These are phyloP conservation scores for Acomys russatus DNA, from an alignment of 2,797 vertebrate genomes.

Conservation along the genomic window DNA sequence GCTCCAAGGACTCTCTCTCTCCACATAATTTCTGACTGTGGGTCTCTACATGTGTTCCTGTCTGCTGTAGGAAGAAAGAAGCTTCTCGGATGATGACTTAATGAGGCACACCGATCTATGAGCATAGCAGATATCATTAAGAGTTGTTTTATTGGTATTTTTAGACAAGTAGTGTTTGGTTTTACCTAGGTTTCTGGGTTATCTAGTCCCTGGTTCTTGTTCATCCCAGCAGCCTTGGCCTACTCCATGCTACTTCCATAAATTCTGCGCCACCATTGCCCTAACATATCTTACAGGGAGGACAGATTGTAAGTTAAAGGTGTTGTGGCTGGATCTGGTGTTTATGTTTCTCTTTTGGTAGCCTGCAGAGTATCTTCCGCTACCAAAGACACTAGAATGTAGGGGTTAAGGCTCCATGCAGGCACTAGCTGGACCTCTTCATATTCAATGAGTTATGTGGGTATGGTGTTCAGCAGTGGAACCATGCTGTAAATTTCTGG, in stretches of 20 bases:
- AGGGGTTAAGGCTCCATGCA: neutral
- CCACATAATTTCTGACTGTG: neutral
- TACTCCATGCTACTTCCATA: neutral
- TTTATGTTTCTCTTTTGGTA: neutral
- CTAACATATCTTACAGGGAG: neutral
- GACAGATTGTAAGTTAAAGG: neutral
- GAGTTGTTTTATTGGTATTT: neutral
- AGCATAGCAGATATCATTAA: neutral
- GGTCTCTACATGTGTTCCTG: neutral
- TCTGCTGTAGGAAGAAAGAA: neutral
- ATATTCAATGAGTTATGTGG: neutral
- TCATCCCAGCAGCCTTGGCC: neutral
- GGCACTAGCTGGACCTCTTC: neutral
- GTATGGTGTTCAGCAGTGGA: neutral
- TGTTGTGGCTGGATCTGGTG: neutral
- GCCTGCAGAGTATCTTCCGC: neutral
- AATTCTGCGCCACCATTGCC: neutral
- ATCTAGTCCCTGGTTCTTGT: neutral
- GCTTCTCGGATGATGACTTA: neutral
- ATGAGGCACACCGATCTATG: neutral
- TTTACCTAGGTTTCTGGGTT: neutral
- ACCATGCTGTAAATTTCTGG: neutral
- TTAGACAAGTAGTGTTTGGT: neutral
- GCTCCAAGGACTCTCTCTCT: neutral
- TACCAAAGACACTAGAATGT: neutral